Conservation (phyloP, 2,113 vertebrate species). For the Hemiprocne comata region DNA sequence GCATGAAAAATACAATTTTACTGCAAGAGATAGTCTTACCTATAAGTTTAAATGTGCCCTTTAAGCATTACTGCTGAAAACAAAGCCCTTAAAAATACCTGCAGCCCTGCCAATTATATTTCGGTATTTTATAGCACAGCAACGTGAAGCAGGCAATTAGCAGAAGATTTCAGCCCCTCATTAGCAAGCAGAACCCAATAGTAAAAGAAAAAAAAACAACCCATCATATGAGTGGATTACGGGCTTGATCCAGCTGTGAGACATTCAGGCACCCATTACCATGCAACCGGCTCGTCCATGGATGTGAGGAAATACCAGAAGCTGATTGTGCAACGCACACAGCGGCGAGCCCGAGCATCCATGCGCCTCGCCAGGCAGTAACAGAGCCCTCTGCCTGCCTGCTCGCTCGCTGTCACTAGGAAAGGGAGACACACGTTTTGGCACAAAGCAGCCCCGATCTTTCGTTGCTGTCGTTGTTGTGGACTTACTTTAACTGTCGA, state of each 20-base stretch:
- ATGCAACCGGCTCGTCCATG: background rate
- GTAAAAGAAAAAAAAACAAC: background rate
- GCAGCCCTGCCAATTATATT: constrained; percentile 18
- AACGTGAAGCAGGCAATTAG: background rate
- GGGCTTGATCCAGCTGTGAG: constrained; percentile 30
- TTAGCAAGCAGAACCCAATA: constrained; percentile 13
- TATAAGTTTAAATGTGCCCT: constrained; percentile 24
- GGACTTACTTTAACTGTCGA: constrained; percentile 91
- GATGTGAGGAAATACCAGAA: constrained; percentile 13
- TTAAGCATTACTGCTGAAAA: background rate
- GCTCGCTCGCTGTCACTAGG: background rate
- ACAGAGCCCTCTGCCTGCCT: constrained; percentile 11
- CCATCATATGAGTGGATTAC: background rate
- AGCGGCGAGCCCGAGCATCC: background rate
- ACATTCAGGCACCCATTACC: constrained; percentile 26
- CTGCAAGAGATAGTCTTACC: background rate
- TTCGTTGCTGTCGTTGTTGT: background rate
- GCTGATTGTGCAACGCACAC: background rate
- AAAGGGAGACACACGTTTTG: background rate
- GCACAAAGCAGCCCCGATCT: background rate
- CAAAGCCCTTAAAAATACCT: constrained; percentile 5
- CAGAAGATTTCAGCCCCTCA: constrained; percentile 25
- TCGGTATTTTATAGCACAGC: background rate
- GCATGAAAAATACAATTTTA: constrained; percentile 32
- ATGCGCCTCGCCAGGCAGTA: background rate